A percentile compares a stretch with the other conserved stretches of the same genome.
These are phyloP conservation scores for Brachionus angularis DNA, from an alignment of 1,140 invertebrate species.

Conservation along the genomic window DNA sequence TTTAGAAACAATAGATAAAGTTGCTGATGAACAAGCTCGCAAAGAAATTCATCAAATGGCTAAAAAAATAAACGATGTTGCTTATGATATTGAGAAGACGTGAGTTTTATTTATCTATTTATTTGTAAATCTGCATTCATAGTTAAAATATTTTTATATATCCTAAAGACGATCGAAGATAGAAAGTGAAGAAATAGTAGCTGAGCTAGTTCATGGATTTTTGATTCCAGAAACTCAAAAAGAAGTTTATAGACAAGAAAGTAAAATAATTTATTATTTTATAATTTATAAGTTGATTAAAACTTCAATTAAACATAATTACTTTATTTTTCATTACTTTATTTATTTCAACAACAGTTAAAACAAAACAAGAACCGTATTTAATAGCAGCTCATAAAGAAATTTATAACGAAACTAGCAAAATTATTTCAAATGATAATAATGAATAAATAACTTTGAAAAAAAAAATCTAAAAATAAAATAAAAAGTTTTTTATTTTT, in stretches of 20 bases:
- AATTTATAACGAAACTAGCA: constrained; percentile 31
- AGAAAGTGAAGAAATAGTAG: constrained; percentile 63
- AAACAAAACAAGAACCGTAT: constrained; percentile 42
- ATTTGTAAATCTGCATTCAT: constrained; percentile 7
- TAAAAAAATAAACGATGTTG: constrained; percentile 63
- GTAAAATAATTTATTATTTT: constrained; percentile 46
- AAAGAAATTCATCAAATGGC: constrained; percentile 61
- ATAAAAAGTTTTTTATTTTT: too few species aligned
- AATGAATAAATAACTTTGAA: too few species aligned
- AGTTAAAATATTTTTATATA: too few species aligned
- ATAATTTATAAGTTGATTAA: background rate
- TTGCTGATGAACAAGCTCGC: constrained; percentile 62
- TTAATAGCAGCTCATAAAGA: constrained; percentile 31
- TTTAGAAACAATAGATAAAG: constrained; percentile 62
- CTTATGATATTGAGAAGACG: constrained; percentile 57
- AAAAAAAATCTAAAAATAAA: too few species aligned
- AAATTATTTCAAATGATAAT: constrained; percentile 23
- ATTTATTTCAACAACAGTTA: constrained; percentile 24
- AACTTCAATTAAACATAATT: background rate
- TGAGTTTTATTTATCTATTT: constrained; percentile 44
- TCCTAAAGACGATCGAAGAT: constrained; percentile 56
- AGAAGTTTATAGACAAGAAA: constrained; percentile 52
- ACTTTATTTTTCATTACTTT: background rate
- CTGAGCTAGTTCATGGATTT: constrained; percentile 65
- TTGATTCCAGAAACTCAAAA: constrained; percentile 64